These are phyloP conservation scores for Ammodytes dubius DNA, from an alignment of 2,113 vertebrate species.

Conservation along the genomic window DNA sequence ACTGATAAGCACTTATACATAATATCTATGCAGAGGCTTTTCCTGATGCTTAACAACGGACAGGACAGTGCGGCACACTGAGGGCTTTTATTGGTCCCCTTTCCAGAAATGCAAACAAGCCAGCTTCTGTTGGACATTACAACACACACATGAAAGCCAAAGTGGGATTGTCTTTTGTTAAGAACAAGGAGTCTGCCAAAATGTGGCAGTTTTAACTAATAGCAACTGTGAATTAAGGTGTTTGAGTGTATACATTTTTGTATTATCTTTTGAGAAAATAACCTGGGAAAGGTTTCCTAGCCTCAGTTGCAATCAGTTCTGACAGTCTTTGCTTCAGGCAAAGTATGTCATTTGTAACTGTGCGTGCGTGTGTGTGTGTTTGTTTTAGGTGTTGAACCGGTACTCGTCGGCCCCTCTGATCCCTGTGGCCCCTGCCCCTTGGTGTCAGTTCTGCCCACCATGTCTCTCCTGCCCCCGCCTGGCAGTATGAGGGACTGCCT, in stretches of 20 bases:
- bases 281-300: background rate
- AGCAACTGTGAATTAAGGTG: background rate
- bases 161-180: slow-evolving; percentile 11
- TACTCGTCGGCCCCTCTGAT: slow-evolving; percentile 94
- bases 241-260: background rate
- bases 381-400: slow-evolving; percentile 92
- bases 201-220: background rate
- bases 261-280: background rate
- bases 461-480: slow-evolving; percentile 88
- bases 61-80: background rate
- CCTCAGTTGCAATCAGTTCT: background rate
- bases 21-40: slow-evolving; percentile 43
- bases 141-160: slow-evolving; percentile 24
- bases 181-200: background rate
- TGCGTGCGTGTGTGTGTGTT: slow-evolving; percentile 45
- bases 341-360: slow-evolving; percentile 29
- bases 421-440: slow-evolving; percentile 86
- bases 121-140: slow-evolving; percentile 35
- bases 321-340: slow-evolving; percentile 2
- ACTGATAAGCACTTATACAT: slow-evolving; percentile 27
- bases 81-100: slow-evolving; percentile 46
- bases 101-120: slow-evolving; percentile 71
- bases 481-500: slow-evolving; percentile 90
- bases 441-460: slow-evolving; percentile 88
- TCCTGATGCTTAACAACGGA: background rate